phyloP scores from a whole-genome alignment of 2,888 invertebrate species.

The Dioctria rufipes region DNA sequence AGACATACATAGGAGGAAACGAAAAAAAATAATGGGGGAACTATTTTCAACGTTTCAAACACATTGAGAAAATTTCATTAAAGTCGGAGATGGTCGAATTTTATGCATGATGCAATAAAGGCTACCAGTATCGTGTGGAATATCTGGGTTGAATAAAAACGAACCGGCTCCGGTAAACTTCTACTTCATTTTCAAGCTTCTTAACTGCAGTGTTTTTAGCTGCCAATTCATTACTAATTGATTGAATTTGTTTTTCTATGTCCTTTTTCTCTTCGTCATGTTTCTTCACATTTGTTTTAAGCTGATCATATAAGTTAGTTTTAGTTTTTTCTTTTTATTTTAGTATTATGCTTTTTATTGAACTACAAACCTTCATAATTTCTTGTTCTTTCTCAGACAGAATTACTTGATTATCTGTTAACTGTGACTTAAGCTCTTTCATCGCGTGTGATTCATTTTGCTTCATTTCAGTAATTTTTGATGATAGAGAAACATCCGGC shows the following conservation, averaged over 20 bases:
- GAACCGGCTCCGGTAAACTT: conserved; percentile 41
- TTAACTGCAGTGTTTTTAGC: conserved; percentile 40
- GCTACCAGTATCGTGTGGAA: too few relatives aligned
- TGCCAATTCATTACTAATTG: conserved; percentile 23
- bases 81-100: background rate
- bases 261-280: conserved; percentile 42
- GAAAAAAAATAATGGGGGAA: too few relatives aligned
- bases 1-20: too few relatives aligned
- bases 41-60: background rate
- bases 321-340: background rate
- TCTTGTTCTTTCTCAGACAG: conserved; percentile 48
- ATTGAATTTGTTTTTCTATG: conserved; percentile 41
- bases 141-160: background rate
- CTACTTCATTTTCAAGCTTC: conserved; percentile 54
- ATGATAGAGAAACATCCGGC: background rate
- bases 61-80: background rate
- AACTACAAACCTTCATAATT: conserved; percentile 26
- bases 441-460: background rate
- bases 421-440: conserved; percentile 40
- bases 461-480: conserved; percentile 31
- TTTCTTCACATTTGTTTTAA: conserved; percentile 23
- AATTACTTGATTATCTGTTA: conserved; percentile 1
- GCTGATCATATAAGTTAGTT: conserved; percentile 13
- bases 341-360: background rate
- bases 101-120: too few relatives aligned